These are phyloP conservation scores for Drosophila paracracens DNA, from an alignment of 2,888 invertebrate genomes.

Conservation along the genomic window DNA sequence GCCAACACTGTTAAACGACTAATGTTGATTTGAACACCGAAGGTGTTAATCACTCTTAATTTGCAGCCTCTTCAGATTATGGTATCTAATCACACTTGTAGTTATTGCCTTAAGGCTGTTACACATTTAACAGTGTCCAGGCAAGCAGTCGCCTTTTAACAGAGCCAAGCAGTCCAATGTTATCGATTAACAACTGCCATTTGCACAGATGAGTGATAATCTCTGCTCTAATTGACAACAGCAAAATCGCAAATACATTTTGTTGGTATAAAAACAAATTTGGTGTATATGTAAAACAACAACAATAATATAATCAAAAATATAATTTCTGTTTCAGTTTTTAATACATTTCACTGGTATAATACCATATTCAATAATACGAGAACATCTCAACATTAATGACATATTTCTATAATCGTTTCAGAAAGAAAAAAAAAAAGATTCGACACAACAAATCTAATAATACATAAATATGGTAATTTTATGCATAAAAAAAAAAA, in stretches of 20 bases:
- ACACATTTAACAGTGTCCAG: conserved; percentile 8
- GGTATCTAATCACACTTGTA: conserved; percentile 32
- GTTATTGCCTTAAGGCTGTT: conserved; percentile 19
- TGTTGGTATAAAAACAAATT: conserved; percentile 6
- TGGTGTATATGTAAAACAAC: conserved; percentile 7
- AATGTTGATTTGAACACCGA: conserved; percentile 3
- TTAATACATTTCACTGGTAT: conserved; percentile 40
- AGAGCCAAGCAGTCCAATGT: conserved; percentile 32
- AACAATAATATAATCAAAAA: conserved; percentile 27
- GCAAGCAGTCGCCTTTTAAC: conserved; percentile 27
- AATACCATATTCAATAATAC: conserved; percentile 23
- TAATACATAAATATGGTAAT: background rate
- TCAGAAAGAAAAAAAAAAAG: background rate
- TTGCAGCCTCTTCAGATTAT: conserved; percentile 23
- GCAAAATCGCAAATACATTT: background rate
- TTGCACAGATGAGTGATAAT: background rate
- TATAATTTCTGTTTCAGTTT: conserved; percentile 27
- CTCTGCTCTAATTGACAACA: conserved; percentile 7
- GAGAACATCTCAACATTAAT: conserved; percentile 11
- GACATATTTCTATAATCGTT: conserved; percentile 18
- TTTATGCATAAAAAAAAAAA: background rate
- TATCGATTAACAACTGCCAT: conserved; percentile 25
- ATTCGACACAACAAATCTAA: conserved; percentile 1
- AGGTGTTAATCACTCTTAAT: conserved; percentile 16
- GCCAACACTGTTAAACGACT: conserved; percentile 8